A percentile compares a stretch with the other conserved stretches of the same genome.
These are phyloP conservation scores for Alces alces DNA, from an alignment of 2,113 vertebrate species.

Conservation along the genomic window DNA sequence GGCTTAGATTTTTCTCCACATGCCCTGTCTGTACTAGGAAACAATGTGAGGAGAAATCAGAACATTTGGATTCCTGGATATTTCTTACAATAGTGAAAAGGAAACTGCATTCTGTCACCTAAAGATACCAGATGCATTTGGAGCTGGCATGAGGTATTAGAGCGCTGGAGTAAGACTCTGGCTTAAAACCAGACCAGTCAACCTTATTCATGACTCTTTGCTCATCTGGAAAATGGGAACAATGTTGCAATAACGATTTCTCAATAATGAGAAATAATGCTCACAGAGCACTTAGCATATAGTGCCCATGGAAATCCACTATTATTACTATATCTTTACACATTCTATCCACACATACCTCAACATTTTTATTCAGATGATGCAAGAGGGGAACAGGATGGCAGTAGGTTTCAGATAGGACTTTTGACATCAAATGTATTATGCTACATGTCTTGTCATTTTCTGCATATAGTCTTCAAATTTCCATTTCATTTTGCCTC, in stretches of 20 bases:
- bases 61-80: background rate
- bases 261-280: background rate
- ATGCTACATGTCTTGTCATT: background rate
- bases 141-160: rapidly evolving
- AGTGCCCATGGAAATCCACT: background rate
- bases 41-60: background rate
- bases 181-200: background rate
- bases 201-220: rapidly evolving
- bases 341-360: background rate
- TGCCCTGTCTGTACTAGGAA: background rate
- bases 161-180: background rate
- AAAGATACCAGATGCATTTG: background rate
- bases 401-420: background rate
- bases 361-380: background rate
- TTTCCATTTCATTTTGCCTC: background rate
- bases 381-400: background rate
- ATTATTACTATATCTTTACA: background rate
- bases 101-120: background rate
- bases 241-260: background rate
- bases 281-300: background rate
- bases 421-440: background rate
- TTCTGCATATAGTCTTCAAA: background rate
- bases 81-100: background rate
- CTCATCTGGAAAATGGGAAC: background rate
- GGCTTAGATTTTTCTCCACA: rapidly evolving